Conservation (phyloP, 2,888 invertebrate species). For the Plagiodera versicolora region DNA sequence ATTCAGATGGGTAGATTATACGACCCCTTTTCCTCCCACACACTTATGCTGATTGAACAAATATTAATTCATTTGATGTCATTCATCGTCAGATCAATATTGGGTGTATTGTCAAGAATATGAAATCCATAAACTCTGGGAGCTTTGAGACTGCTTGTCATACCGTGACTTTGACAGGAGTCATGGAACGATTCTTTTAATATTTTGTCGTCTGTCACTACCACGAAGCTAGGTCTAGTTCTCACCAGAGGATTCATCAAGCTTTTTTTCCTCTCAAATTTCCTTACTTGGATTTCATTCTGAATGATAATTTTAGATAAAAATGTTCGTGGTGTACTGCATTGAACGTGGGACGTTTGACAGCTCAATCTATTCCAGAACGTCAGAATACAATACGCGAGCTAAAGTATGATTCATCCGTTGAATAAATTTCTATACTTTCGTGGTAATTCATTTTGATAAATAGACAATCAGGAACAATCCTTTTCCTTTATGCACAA, state of each 20-base stretch:
- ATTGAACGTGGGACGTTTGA: not conserved
- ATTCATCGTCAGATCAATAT: too few relatives aligned
- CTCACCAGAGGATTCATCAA: not conserved
- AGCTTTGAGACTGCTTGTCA: too few relatives aligned
- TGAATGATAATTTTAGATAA: too few relatives aligned
- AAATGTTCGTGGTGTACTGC: too few relatives aligned
- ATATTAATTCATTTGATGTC: not conserved
- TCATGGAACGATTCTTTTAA: too few relatives aligned
- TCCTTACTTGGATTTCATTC: too few relatives aligned
- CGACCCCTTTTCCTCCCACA: not conserved
- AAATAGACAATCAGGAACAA: conserved; percentile 1
- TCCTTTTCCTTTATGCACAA: not conserved
- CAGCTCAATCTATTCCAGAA: not conserved
- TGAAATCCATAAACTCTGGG: too few relatives aligned
- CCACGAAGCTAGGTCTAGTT: too few relatives aligned
- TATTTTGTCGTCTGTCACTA: too few relatives aligned
- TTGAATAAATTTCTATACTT: not conserved
- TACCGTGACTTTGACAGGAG: too few relatives aligned
- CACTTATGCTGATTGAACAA: not conserved
- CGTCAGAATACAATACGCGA: not conserved
- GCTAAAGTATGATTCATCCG: not conserved
- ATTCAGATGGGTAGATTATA: not conserved
- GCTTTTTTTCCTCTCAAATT: too few relatives aligned
- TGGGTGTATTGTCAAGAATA: too few relatives aligned
- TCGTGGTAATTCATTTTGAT: not conserved